Base-by-base conservation (phyloP, 1,140 invertebrate genomes). In the Sitodiplosis mosellana region DNA sequence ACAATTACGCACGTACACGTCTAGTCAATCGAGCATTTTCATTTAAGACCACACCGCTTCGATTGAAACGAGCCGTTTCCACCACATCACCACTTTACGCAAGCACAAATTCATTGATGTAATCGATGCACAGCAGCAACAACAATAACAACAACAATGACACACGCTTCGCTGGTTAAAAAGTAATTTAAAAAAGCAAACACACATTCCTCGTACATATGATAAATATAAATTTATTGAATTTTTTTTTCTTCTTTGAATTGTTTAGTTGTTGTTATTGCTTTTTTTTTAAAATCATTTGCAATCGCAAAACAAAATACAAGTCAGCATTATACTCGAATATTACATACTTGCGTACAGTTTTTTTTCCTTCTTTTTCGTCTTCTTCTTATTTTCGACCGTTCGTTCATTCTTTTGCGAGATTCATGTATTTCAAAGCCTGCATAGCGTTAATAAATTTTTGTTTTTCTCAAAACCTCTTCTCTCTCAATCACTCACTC, bases 1-100 rank as follows among this genome's bases (percentile, higher is more conserved):
- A 87, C 61, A 86, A 83, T 61, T 81, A 87, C 64, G 83, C 83
- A 11, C 74, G 81, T 52, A 90, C 87, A 12, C 73, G 80, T 51
- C 77, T 87, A 56, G 73, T 96, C 18, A 86, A 86, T 43, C 73
- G 90, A 53, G 89, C 89, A 47, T 84, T 95, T 57, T 93, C 89
- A 47, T 90, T 94, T 63, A 92, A 90, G 65, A 89, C 89, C 67
- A 94, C 90, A 6, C 90, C 90, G 18, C 87, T 81, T 45, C 91
- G 90, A 67, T 61, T 94, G 53, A 94, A 92, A 68, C 73, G 90
- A 46, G 89, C 91, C 3, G 83, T 94, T 59, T 93, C 88, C 11
- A 88, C 87, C n/a, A 74, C 73, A 48, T 89, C 87, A 53, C 87
- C 87, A 7, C 6, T 43, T 2, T 86, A 87, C 66, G 82, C 81